Conservation (phyloP, 1,140 invertebrate genomes). For the Brachionus calyciflorus region DNA sequence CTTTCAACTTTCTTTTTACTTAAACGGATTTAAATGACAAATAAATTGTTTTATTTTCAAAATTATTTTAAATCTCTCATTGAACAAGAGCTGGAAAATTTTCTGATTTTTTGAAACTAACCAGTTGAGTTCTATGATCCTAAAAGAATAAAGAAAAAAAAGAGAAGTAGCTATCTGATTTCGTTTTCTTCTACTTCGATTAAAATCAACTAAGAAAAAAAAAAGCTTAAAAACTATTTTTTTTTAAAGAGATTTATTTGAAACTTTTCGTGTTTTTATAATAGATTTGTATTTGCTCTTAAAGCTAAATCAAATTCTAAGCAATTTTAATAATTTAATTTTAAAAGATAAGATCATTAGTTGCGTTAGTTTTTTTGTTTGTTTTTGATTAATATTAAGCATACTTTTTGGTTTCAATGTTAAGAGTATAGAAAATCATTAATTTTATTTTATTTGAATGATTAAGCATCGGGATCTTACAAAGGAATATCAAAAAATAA, state of each 20-base stretch:
- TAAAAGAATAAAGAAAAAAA: too few relatives aligned
- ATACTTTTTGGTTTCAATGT: neutral
- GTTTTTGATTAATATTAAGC: constrained; percentile 41
- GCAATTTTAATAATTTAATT: constrained; percentile 14
- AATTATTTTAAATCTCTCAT: too few relatives aligned
- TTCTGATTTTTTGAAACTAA: too few relatives aligned
- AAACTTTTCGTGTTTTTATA: constrained; percentile 20
- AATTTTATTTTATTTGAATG: constrained; percentile 22
- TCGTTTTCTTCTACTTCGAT: neutral
- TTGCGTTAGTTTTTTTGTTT: neutral
- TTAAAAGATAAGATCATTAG: constrained; percentile 42
- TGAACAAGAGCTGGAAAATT: too few relatives aligned
- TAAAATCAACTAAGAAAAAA: neutral
- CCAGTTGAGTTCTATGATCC: too few relatives aligned
- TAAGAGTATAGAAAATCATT: constrained; percentile 32
- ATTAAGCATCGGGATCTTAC: constrained; percentile 22
- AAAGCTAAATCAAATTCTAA: constrained; percentile 7
- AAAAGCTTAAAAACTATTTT: too few relatives aligned
- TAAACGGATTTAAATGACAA: too few relatives aligned
- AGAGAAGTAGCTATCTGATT: too few relatives aligned
- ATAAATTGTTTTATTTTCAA: too few relatives aligned
- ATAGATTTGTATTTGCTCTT: neutral
- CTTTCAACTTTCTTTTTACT: too few relatives aligned
- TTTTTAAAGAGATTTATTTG: too few relatives aligned
- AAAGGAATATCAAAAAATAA: too few relatives aligned